phyloP scores from a whole-genome alignment of 2,113 vertebrate species.

The Eira barbara region DNA sequence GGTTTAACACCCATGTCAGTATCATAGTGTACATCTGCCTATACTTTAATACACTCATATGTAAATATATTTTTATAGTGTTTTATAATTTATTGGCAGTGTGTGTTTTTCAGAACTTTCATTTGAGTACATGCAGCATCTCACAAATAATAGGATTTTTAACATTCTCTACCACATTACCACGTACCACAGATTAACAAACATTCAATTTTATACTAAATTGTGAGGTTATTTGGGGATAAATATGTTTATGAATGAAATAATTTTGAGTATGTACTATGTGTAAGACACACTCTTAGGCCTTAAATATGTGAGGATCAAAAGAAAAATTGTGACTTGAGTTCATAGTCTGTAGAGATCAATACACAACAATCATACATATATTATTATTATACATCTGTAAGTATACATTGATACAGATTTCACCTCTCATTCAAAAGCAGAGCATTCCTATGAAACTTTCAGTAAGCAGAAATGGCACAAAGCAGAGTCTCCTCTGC shows the following conservation, averaged over 20 bases:
- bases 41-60: not conserved
- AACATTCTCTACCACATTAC: not conserved
- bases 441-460: not conserved
- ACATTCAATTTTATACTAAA: slow-evolving; percentile 17
- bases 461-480: not conserved
- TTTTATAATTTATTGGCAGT: not conserved
- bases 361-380: not conserved
- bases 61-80: not conserved
- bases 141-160: slow-evolving; percentile 4
- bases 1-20: not conserved
- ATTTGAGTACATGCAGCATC: not conserved
- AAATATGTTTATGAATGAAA: not conserved
- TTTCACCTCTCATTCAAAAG: not conserved
- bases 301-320: not conserved
- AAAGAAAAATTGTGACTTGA: slow-evolving; percentile 1
- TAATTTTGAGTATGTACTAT: not conserved
- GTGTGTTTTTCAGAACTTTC: not conserved
- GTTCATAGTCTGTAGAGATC: not conserved
- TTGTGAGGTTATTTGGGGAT: not conserved
- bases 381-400: not conserved
- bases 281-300: not conserved
- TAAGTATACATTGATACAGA: not conserved
- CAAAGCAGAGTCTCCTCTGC: not conserved
- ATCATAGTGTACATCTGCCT: not conserved
- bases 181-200: not conserved